Evolutionary conservation across 2,888 invertebrate species (phyloP), one percentile per base, ranked within the genome.

Genomic region (Cenopis cana): DNA sequence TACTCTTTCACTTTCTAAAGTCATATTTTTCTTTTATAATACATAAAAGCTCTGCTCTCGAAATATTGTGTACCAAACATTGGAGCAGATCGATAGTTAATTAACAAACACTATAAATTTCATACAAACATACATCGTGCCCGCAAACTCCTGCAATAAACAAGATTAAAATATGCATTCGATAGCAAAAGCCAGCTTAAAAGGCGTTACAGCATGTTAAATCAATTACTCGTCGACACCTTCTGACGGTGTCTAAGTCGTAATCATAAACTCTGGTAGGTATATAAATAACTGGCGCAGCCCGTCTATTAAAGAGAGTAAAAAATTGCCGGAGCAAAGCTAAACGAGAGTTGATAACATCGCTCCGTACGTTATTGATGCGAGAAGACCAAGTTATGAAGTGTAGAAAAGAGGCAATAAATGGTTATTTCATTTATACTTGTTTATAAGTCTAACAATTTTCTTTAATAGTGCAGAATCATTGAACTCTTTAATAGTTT

Each of bases 271-370:
- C 68, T 36, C 11, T 33, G 50, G n/a, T n/a, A n/a, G n/a, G n/a
- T 57, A 46, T 49, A 62, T 69, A 55, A 62, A 69, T 69, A 62
- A 69, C 57, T 49, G 20, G 49, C 46, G 12, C n/a, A n/a, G n/a
- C 18, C 46, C 41, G 50, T 12, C 61, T 66, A 67, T 68, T 68
- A 67, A 69, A 70, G 65, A 36, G 36, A 41, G 57, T 70, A 69
- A 68, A 62, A 75, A 76, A 76, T 12, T 69, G 73, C 68, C 75
- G 75, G 78, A 79, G 77, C 78, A 78, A 74, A 77, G 77, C 76
- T 79, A 81, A 81, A 82, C 80, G 79, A 80, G 79, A 81, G 81
- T 79, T 84, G 83, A 85, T 85, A 83, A 82, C 84, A 84, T 80
- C 80, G 57, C 64, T 81, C 81, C 77, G 80, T 80, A 77, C 77